These are phyloP conservation scores for Drosophila bocki DNA, from an alignment of 1,140 invertebrate genomes.

Conservation along the genomic window DNA sequence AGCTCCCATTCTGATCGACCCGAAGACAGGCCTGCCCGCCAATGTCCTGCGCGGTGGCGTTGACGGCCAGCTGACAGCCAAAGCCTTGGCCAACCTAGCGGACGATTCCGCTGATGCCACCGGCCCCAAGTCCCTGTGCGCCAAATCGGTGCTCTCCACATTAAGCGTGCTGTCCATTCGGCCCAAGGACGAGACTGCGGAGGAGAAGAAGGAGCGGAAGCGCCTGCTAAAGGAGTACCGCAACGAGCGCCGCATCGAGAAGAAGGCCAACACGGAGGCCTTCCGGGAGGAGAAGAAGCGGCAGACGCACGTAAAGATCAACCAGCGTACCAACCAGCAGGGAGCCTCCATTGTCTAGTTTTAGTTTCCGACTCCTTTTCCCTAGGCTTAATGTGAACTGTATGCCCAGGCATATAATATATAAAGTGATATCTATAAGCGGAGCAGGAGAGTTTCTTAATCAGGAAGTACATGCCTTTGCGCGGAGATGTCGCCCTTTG, in stretches of 20 bases:
- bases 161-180: slow-evolving; percentile 90
- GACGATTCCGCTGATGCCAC: slow-evolving; percentile 85
- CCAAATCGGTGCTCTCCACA: slow-evolving; percentile 89
- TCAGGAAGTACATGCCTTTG: slow-evolving; percentile 1
- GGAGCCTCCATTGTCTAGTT: slow-evolving; percentile 88
- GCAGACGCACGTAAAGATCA: slow-evolving; percentile 91
- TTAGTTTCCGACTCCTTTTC: slow-evolving; percentile 25
- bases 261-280: slow-evolving; percentile 93
- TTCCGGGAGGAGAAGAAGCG: slow-evolving; percentile 95
- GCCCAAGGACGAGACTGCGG: slow-evolving; percentile 92
- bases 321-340: slow-evolving; percentile 90
- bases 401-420: slow-evolving; percentile 35
- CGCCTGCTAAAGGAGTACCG: slow-evolving; percentile 93
- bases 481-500: slow-evolving; percentile 35
- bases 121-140: slow-evolving; percentile 86
- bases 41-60: slow-evolving; percentile 87
- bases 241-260: slow-evolving; percentile 93
- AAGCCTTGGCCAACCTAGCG: slow-evolving; percentile 89
- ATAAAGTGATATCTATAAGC: slow-evolving; percentile 54
- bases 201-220: slow-evolving; percentile 93
- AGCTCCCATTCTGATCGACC: slow-evolving; percentile 89
- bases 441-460: slow-evolving; percentile 17
- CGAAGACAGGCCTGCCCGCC: slow-evolving; percentile 90
- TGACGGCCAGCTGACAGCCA: slow-evolving; percentile 88
- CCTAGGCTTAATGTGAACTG: slow-evolving; percentile 39